Base-by-base conservation (phyloP, 2,113 vertebrate genomes). In the Tupaia tana region DNA sequence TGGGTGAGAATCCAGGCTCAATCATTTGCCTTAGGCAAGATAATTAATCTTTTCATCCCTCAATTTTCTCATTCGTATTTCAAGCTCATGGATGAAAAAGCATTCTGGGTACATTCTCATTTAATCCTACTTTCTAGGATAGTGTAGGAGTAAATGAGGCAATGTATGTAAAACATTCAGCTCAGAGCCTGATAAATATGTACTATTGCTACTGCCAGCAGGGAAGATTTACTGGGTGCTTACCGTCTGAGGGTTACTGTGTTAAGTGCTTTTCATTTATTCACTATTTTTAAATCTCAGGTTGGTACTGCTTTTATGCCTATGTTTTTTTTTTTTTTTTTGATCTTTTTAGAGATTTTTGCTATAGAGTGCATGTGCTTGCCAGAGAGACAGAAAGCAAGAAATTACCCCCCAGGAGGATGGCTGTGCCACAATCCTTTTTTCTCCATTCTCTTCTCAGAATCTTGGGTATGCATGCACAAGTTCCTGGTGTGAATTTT, bases 141-240 rank as follows among this genome's bases (percentile, higher is more conserved):
- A 27, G 89, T 77, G 19, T 86, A 89, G 86, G 94, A 89, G 89
- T 94, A 95, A 97, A 95, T 93, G 93, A 96, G 86, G 96, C 86
- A 89, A 91, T 75, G 43, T 80, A 67, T 83, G 27, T 92, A 81
- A 92, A 89, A 56, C 89, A 87, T 27, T 94, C 64, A 59, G 70
- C 74, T 90, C 66, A 75, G 77, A 79, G 54, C 34, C 69, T 85
- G 54, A 78, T 83, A 87, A 92, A 90, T 82, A 71, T 29, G 22
- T n/a, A 29, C 29, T 79, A 2, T 86, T 71, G 52, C 66, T 70
- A 13, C 58, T 71, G 34, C 61, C 54, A 34, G 56, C 22, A 83
- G 64, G 78, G 81, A 25, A 31, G 29, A 27, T 74, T 66, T 85
- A 9, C n/a, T 54, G 78, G 78, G 79, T 59, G 29, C 52, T 92